phyloP scores from a whole-genome alignment of 2,888 invertebrate genomes.

The Pilophorus perplexus region DNA sequence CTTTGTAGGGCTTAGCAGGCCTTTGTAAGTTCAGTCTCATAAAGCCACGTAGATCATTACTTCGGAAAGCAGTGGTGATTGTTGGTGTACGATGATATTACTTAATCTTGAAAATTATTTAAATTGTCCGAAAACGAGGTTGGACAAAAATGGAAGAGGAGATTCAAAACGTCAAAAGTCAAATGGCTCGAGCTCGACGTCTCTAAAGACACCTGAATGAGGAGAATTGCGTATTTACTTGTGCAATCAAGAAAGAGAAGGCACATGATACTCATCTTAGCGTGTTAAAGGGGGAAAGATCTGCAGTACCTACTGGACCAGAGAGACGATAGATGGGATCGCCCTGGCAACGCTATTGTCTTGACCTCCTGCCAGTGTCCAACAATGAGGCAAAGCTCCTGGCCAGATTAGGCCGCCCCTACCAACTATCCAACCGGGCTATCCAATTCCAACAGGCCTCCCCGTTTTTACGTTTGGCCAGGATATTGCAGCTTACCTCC shows the following conservation, averaged over 20 bases:
- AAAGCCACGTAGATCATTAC: too few relatives aligned
- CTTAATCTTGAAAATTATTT: too few relatives aligned
- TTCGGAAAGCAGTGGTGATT: too few relatives aligned
- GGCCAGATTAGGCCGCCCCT: conserved; percentile 3
- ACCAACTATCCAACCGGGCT: neutral
- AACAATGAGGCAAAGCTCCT: conserved; percentile 20
- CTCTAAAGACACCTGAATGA: too few relatives aligned
- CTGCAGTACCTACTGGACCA: conserved; percentile 16
- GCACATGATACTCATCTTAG: neutral
- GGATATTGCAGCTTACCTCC: conserved; percentile 18
- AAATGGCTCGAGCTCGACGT: too few relatives aligned
- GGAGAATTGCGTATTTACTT: conserved; percentile 11
- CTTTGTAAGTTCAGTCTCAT: too few relatives aligned
- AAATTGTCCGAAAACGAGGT: too few relatives aligned
- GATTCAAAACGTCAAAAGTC: too few relatives aligned
- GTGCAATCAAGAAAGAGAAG: neutral
- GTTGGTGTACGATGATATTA: too few relatives aligned
- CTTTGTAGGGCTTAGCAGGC: too few relatives aligned
- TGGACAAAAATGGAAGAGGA: too few relatives aligned
- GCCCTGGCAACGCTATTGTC: neutral
- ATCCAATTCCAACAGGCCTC: neutral
- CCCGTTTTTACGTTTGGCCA: neutral
- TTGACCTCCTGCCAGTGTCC: neutral
- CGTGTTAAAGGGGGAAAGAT: conserved; percentile 17
- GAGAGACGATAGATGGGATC: conserved; percentile 20